Evolutionary conservation across 2,888 invertebrate genomes (phyloP).

Genomic region (Papilio elwesi): DNA sequence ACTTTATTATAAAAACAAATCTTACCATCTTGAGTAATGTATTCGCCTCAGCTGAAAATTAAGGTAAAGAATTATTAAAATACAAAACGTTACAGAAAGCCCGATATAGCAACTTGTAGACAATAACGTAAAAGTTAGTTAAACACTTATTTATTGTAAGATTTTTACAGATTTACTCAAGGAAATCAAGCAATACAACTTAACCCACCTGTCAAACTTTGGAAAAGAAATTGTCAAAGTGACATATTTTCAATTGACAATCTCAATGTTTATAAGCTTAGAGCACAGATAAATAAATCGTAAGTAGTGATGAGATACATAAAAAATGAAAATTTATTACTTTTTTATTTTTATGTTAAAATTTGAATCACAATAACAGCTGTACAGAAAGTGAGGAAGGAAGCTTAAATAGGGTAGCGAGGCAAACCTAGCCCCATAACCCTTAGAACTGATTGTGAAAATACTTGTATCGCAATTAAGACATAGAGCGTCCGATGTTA

Average conservation of each 20-base stretch:
- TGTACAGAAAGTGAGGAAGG: too few relatives aligned
- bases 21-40: slow-evolving; percentile 38
- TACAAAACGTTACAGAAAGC: background rate
- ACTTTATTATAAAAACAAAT: slow-evolving; percentile 4
- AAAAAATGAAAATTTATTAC: too few relatives aligned
- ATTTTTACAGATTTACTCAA: slow-evolving; percentile 50
- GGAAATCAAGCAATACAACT: slow-evolving; percentile 41
- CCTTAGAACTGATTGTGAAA: too few relatives aligned
- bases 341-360: too few relatives aligned
- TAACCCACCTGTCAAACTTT: slow-evolving; percentile 67
- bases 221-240: slow-evolving; percentile 51
- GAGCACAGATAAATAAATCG: too few relatives aligned
- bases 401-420: too few relatives aligned
- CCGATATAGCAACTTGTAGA: background rate
- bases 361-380: too few relatives aligned
- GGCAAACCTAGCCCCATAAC: too few relatives aligned
- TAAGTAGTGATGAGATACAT: too few relatives aligned
- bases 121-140: background rate
- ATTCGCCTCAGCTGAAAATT: slow-evolving; percentile 38
- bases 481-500: too few relatives aligned
- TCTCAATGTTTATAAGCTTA: too few relatives aligned
- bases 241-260: background rate
- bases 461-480: too few relatives aligned
- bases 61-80: slow-evolving; percentile 19
- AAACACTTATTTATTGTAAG: slow-evolving; percentile 42